Evolutionary conservation across 1,140 invertebrate species (phyloP).

Genomic region (Drosophila parabipectinata): DNA sequence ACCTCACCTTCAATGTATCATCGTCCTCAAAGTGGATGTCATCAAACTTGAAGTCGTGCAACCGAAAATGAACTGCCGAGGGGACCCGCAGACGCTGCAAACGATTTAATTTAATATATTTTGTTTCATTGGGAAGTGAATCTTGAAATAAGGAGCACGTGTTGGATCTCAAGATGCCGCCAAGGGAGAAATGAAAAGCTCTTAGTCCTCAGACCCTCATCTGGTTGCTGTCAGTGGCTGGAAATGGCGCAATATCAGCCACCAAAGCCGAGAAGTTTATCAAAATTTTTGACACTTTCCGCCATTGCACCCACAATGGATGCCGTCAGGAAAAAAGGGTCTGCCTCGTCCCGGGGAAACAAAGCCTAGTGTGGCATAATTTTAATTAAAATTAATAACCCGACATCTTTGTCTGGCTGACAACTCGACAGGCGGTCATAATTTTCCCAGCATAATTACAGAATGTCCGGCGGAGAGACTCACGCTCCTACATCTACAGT

Average conservation of each 20-base stretch:
- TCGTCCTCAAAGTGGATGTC: conserved; percentile 94
- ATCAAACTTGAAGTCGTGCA: conserved; percentile 95
- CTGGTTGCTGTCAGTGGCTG: conserved; percentile 57
- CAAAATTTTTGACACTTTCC: conserved; percentile 31
- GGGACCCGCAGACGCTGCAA: conserved; percentile 86
- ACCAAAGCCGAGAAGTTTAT: conserved; percentile 50
- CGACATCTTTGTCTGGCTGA: conserved; percentile 55
- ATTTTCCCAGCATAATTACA: conserved; percentile 76
- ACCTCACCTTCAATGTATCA: conserved; percentile 90
- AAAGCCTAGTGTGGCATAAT: conserved; percentile 71
- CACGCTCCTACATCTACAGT: conserved; percentile 3
- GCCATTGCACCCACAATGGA: conserved; percentile 10
- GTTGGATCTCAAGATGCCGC: conserved; percentile 3
- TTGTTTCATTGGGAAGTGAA: no score
- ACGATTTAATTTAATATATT: not conserved
- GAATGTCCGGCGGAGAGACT: conserved; percentile 28
- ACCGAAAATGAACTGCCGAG: conserved; percentile 91
- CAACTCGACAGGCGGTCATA: conserved; percentile 71
- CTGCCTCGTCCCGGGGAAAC: conserved; percentile 18
- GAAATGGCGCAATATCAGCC: conserved; percentile 63
- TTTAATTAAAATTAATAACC: conserved; percentile 82
- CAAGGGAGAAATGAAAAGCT: conserved; percentile 12
- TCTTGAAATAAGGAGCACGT: conserved; percentile 10
- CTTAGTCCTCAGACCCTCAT: conserved; percentile 28
- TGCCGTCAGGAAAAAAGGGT: conserved; percentile 27